Evolutionary conservation across 2,888 invertebrate species (phyloP).

Genomic region (Oegoconia quadripuncta): DNA sequence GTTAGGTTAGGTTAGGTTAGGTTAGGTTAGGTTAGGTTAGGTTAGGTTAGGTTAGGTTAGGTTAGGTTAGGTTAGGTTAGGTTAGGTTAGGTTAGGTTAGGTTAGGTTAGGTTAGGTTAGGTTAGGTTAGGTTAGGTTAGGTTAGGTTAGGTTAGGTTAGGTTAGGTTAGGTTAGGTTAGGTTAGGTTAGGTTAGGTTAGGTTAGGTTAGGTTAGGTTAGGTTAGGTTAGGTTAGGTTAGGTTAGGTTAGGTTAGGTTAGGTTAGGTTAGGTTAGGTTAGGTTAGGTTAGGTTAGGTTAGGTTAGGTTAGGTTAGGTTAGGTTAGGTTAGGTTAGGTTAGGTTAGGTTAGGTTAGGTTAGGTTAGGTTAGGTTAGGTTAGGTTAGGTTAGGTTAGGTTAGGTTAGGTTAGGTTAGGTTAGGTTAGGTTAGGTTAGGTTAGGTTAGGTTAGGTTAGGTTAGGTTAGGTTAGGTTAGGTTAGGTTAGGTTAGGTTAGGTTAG

Average conservation of each 20-base stretch:
- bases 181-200: slow-evolving; percentile 14
- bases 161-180: slow-evolving; percentile 15
- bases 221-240: slow-evolving; percentile 13
- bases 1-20: slow-evolving; percentile 5
- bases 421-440: slow-evolving; percentile 7
- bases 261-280: slow-evolving; percentile 17
- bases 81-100: slow-evolving; percentile 9
- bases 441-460: slow-evolving; percentile 8
- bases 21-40: slow-evolving; percentile 7
- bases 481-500: slow-evolving; percentile 6
- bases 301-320: slow-evolving; percentile 12
- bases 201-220: slow-evolving; percentile 11
- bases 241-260: slow-evolving; percentile 11
- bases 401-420: slow-evolving; percentile 16
- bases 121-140: slow-evolving; percentile 15
- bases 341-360: slow-evolving; percentile 16
- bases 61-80: slow-evolving; percentile 11
- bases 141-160: slow-evolving; percentile 15
- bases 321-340: slow-evolving; percentile 7
- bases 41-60: slow-evolving; percentile 5
- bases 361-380: slow-evolving; percentile 16
- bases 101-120: slow-evolving; percentile 12
- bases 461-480: slow-evolving; percentile 8
- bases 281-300: slow-evolving; percentile 19
- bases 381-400: slow-evolving; percentile 14